Base-by-base conservation (phyloP, 2,113 vertebrate species). In the Trinectes maculatus region DNA sequence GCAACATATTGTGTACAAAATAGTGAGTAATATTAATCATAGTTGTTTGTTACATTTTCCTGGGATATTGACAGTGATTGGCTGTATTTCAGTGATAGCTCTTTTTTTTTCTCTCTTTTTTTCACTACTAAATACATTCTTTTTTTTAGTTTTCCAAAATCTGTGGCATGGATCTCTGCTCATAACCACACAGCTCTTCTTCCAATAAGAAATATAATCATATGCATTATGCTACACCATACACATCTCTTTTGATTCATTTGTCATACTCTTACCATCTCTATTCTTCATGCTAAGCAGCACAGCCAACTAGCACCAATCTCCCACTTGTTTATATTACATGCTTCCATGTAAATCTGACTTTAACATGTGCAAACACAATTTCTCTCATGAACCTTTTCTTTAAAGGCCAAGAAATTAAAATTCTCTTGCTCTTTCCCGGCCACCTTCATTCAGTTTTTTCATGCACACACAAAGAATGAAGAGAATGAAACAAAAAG, bases 111-210 rank as follows among this genome's bases (percentile, higher is more conserved):
- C n/a, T n/a, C n/a, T n/a, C n/a, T n/a, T n/a, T n/a, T n/a, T n/a
- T n/a, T n/a, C n/a, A n/a, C n/a, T n/a, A n/a, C n/a, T n/a, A n/a
- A n/a, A n/a, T n/a, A n/a, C n/a, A n/a, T n/a, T n/a, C n/a, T n/a
- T n/a, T n/a, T n/a, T n/a, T n/a, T n/a, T n/a, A n/a, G n/a, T n/a
- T n/a, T n/a, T n/a, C n/a, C n/a, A n/a, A n/a, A n/a, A n/a, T n/a
- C 15, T 39, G 36, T 22, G 33, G 67, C 28, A 64, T 6, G 0
- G 24, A 74, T 34, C 22, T 8, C 44, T 34, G n/a, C 34, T 70
- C 25, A 53, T 16, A 49, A 46, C 34, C 10, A 42, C 42, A 52
- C 26, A 74, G 16, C 18, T 67, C 22, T 28, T 28, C 31, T 42
- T 46, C 34, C 5, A 34, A 22, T 36, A 36, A 26, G n/a, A 66